Evolutionary conservation across 2,797 vertebrate genomes (phyloP).

Genomic region (Phrynocephalus guinanensis): DNA sequence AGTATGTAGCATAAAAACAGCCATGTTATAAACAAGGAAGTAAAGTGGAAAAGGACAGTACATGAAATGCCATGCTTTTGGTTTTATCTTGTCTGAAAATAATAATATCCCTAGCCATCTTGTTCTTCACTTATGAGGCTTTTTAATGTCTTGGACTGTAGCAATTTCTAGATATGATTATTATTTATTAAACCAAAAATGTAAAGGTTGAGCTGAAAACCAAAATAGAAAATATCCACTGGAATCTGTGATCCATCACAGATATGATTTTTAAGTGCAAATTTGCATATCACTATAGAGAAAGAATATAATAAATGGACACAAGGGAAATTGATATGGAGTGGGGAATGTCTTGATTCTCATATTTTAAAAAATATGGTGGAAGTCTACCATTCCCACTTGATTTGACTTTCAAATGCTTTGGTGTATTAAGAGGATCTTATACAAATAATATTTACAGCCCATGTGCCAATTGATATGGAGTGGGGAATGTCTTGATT

Average conservation of each 20-base stretch:
- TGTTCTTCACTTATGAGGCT: neutral
- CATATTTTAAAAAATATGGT: neutral
- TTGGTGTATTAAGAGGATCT: neutral
- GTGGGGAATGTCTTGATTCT: neutral
- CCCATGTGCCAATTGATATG: neutral
- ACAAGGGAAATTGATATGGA: neutral
- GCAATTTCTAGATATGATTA: neutral
- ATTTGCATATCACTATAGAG: neutral
- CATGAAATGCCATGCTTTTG: slow-evolving; percentile 39
- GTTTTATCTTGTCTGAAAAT: slow-evolving; percentile 5
- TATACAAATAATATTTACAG: neutral
- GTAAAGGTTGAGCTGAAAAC: slow-evolving; percentile 2
- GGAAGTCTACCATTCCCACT: too few species aligned
- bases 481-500: too few species aligned
- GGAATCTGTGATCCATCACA: neutral
- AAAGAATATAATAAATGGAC: neutral
- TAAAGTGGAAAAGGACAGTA: slow-evolving; percentile 9
- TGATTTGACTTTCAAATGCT: neutral
- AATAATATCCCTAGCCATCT: neutral
- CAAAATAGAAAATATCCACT: neutral
- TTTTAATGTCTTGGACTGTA: neutral
- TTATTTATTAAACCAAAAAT: neutral
- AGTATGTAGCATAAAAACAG: slow-evolving; percentile 70
- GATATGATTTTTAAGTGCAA: neutral
- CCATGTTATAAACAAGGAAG: slow-evolving; percentile 70